Conservation (phyloP, 2,113 vertebrate species). For the Pampusana beccarii region DNA sequence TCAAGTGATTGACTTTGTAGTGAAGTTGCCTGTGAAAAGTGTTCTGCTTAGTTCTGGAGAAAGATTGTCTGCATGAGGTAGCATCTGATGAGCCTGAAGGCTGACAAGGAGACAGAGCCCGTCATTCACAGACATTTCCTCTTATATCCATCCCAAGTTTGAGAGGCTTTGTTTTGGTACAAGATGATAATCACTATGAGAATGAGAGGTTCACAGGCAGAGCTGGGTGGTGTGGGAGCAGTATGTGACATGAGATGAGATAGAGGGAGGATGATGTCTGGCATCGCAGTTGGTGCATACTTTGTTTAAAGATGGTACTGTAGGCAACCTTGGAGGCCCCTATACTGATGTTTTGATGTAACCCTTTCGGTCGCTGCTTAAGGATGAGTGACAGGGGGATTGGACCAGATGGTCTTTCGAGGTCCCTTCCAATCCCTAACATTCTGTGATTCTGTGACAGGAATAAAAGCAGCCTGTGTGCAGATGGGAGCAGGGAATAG, state of each 20-base stretch:
- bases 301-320: neutral
- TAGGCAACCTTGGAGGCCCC: neutral
- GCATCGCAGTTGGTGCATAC: neutral
- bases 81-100: neutral
- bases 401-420: too few relatives aligned
- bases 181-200: neutral
- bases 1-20: neutral
- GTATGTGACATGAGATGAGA: neutral
- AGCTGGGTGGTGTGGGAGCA: neutral
- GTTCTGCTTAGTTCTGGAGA: neutral
- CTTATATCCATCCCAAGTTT: neutral
- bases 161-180: neutral
- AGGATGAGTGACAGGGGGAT: neutral
- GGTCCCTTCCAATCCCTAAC: too few relatives aligned
- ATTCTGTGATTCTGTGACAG: neutral
- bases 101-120: neutral
- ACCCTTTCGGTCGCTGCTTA: neutral
- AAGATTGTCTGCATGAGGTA: neutral
- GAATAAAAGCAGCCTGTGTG: neutral
- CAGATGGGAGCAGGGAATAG: neutral
- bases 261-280: accelerated
- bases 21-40: neutral
- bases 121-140: neutral
- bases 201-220: neutral
- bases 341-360: neutral